Percentiles rank a stretch among this genome's conserved stretches.
phyloP scores from a whole-genome alignment of 1,140 invertebrate genomes.

The Drosophila ercepeae region DNA sequence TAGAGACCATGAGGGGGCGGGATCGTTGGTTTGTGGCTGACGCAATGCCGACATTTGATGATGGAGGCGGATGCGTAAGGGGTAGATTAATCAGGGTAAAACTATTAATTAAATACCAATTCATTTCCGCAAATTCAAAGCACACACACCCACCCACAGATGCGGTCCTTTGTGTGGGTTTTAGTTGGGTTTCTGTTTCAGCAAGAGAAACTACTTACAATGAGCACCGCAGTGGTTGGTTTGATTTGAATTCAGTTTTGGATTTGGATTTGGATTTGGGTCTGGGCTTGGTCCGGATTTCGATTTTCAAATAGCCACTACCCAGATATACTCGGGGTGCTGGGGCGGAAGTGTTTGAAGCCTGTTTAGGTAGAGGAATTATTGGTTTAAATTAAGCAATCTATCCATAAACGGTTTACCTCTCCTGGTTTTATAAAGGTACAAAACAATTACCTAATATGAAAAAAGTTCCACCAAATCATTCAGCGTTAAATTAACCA shows the following conservation, averaged over 20 bases:
- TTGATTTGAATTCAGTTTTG: constrained; percentile 48
- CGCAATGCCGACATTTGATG: constrained; percentile 35
- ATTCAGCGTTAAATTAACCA: constrained; percentile 27
- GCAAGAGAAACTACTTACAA: constrained; percentile 25
- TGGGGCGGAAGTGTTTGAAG: not conserved
- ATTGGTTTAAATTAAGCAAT: not conserved
- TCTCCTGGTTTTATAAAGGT: no score
- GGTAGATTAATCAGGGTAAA: constrained; percentile 83
- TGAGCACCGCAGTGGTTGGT: constrained; percentile 49
- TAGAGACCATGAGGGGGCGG: constrained; percentile 12
- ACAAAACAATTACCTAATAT: no score
- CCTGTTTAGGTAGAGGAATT: not conserved
- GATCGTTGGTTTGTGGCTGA: constrained; percentile 31
- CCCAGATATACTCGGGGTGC: not conserved
- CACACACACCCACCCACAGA: constrained; percentile 45
- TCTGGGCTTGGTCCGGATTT: constrained; percentile 35
- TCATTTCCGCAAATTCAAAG: constrained; percentile 83
- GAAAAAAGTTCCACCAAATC: no score
- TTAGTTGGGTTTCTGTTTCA: constrained; percentile 51
- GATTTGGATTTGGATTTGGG: not conserved
- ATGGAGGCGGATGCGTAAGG: constrained; percentile 58
- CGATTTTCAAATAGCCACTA: constrained; percentile 1
- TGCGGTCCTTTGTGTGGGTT: constrained; percentile 44
- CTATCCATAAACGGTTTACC: not conserved
- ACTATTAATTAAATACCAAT: constrained; percentile 84